A percentile compares a stretch with the other conserved stretches of the same genome.
Evolutionary conservation across 2,888 invertebrate genomes (phyloP).

Genomic region (Elysia crispata): DNA sequence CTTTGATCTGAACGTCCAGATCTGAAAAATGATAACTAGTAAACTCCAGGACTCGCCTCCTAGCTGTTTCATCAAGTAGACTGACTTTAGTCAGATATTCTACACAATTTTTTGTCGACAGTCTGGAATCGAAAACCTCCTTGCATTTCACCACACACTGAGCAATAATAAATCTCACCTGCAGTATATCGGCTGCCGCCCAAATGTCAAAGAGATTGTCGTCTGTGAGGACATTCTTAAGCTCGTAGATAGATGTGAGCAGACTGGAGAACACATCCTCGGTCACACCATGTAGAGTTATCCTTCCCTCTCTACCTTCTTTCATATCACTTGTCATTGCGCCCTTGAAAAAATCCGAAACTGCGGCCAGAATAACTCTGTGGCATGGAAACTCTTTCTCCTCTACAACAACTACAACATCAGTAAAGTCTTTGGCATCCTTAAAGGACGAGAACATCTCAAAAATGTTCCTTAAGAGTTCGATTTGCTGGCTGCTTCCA

Average conservation of each 20-base stretch:
- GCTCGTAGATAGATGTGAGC: not conserved
- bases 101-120: constrained; percentile 2
- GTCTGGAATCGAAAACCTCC: not conserved
- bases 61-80: constrained; percentile 3
- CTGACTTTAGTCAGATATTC: not conserved
- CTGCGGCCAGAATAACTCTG: constrained; percentile 20
- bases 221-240: not conserved
- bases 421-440: too few species aligned
- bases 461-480: too few species aligned
- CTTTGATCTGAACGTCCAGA: too few species aligned
- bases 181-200: constrained; percentile 15
- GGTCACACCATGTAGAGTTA: not conserved
- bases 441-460: too few species aligned
- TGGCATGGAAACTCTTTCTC: constrained; percentile 18
- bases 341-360: constrained; percentile 26
- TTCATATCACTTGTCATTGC: constrained; percentile 9
- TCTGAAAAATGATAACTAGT: too few species aligned
- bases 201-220: constrained; percentile 24
- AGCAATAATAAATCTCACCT: not conserved
- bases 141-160: too few species aligned
- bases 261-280: not conserved
- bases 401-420: too few species aligned
- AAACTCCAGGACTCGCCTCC: too few species aligned
- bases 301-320: constrained; percentile 11
- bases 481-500: too few species aligned